Percentiles rank a stretch among this genome's conserved stretches.
Evolutionary conservation across 2,888 invertebrate species (phyloP).

Genomic region (Cantharis rustica): DNA sequence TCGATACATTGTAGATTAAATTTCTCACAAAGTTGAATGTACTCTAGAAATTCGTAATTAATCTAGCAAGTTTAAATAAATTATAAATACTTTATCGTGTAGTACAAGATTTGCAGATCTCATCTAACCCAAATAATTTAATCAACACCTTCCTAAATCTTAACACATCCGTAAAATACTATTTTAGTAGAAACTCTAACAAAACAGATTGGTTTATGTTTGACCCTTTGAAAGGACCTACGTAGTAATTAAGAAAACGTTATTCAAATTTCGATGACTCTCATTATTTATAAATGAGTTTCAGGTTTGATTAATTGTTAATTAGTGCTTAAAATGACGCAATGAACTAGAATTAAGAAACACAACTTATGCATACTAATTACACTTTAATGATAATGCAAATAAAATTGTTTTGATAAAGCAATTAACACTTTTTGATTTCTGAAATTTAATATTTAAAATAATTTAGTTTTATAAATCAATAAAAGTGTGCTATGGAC

Average conservation of each 20-base stretch:
- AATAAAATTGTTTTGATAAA: background rate
- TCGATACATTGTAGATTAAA: background rate
- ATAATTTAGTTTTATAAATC: background rate
- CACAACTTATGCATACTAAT: background rate
- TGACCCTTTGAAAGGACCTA: constrained; percentile 1
- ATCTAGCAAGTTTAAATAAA: background rate
- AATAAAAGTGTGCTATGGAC: background rate
- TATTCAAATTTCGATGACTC: background rate
- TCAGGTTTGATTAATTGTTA: constrained; percentile 3
- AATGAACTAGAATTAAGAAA: background rate
- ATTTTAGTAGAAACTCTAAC: constrained; percentile 1
- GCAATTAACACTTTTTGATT: background rate
- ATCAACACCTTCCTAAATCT: background rate
- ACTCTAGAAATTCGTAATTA: background rate
- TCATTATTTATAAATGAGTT: constrained; percentile 1
- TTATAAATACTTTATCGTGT: background rate
- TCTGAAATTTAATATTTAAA: background rate
- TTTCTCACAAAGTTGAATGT: background rate
- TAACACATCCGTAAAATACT: background rate
- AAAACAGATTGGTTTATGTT: constrained; percentile 5
- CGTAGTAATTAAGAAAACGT: constrained; percentile 1
- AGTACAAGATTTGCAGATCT: background rate
- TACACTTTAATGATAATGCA: background rate
- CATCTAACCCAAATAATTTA: background rate
- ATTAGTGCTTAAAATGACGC: background rate